phyloP scores from a whole-genome alignment of 2,797 vertebrate species.

The Tangara arthus region DNA sequence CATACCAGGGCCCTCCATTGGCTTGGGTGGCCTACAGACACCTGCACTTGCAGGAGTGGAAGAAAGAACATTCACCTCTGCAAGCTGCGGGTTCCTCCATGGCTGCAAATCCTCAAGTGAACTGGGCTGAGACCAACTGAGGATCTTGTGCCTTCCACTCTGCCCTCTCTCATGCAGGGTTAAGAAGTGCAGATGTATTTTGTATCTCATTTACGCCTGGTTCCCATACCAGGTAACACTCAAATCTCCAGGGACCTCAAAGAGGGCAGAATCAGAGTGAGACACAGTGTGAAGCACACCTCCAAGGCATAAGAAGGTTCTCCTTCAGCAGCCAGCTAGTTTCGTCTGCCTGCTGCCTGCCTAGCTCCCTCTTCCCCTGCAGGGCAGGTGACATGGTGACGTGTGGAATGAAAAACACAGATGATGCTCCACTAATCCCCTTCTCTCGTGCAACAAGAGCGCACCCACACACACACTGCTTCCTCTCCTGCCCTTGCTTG shows the following conservation, averaged over 20 bases:
- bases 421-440: background rate
- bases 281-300: fast-evolving
- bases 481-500: background rate
- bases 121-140: fast-evolving
- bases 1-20: background rate
- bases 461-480: fast-evolving
- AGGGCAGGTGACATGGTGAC: background rate
- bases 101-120: background rate
- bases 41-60: background rate
- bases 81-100: fast-evolving
- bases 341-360: background rate
- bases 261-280: background rate
- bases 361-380: background rate
- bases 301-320: background rate
- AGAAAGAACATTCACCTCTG: background rate
- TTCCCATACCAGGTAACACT: background rate
- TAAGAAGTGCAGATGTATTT: background rate
- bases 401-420: background rate
- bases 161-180: background rate
- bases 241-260: background rate
- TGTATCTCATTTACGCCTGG: background rate
- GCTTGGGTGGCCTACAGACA: background rate
- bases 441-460: background rate
- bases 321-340: background rate
- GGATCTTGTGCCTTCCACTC: background rate